Evolutionary conservation across 2,113 vertebrate species (phyloP), one percentile per base, ranked within the genome.

Genomic region (Toxotes chatareus): DNA sequence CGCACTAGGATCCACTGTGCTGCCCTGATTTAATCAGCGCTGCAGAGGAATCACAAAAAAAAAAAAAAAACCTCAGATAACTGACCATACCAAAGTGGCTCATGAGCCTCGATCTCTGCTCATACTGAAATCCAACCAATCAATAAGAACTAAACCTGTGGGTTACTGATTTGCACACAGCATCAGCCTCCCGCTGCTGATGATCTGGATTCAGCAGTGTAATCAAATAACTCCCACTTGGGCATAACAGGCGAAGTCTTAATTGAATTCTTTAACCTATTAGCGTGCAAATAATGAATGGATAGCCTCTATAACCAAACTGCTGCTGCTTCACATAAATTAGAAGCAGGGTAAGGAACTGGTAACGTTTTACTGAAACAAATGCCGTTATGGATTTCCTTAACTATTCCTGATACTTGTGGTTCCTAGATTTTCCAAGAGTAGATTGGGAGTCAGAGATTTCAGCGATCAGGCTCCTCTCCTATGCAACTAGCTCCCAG

Each of bases 151-250:
- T 63, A 8, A 55, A 40, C 27, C 27, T 17, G 38, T 47, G 23
- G 68, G 36, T 27, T 9, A 44, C 36, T 8, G 5, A 49, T 19
- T n/a, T n/a, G 19, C 27, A 38, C 27, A 38, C 17, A 69, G 53
- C 14, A 5, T 56, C 31, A 16, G 31, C 2, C 38, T 5, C 38
- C 42, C 61, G 3, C 38, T 12, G 16, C 36, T 64, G 27, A 44
- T 63, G 38, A 46, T 16, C 57, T 70, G 46, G 36, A 46, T 68
- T 80, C 17, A 68, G 14, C 19, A 31, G 27, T 12, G 56, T 46
- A 46, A 68, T 62, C 17, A 34, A 51, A 68, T 32, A 51, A 60
- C 42, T 49, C 16, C 47, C 23, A n/a, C 34, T 62, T 46, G 44
- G 27, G 19, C 19, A 46, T 9, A 46, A 34, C 2, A 74, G 27